Base-by-base conservation (phyloP, 2,888 invertebrate genomes). In the Andrena bucephala region DNA sequence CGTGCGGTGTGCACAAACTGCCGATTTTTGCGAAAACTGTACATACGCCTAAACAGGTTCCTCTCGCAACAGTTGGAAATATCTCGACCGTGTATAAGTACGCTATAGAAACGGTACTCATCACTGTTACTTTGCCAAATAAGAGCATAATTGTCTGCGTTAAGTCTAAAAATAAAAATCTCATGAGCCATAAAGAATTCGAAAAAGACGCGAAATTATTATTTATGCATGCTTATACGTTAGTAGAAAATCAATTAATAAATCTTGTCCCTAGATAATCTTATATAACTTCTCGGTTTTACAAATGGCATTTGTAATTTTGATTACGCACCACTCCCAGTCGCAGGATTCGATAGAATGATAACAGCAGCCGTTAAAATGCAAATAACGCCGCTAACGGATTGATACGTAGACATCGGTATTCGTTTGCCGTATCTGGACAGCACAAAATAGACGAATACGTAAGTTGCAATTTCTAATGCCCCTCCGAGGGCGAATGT, bases 1-100 rank as follows among this genome's bases (percentile, higher is more conserved):
- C 82, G 85, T 94, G 94, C 13, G 94, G 94, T 27, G 95, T 94
- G 27, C 94, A 88, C 50, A 95, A 92, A 66, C 94, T 94, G 1
- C 95, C 95, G 16, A 95, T 91, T 81, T 95, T 92, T 4, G 94
- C 94, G 86, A 94, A 94, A 87, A 94, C 94, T 1, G 94, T 93
- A 88, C 95, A 95, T 10, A 94, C 87, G 33, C 95, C 95, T 52
- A 94, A 87, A 63, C 93, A 94, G 52, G 92, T 90, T 8, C 93
- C 94, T 52, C 94, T 92, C 60, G 92, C 89, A 68, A 93, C 91
- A 0, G 94, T 94, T 31, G 94, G 94, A 77, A 94, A 93, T 79
- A 94, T 83, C 86, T 94, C 94, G 69, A 92, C 89, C 16, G 93
- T 92, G 78, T 94, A 93, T 27, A 94, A 88, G 81, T 93, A 93